These are phyloP conservation scores for Pelosia muscerda DNA, from an alignment of 2,888 invertebrate genomes.

Conservation along the genomic window DNA sequence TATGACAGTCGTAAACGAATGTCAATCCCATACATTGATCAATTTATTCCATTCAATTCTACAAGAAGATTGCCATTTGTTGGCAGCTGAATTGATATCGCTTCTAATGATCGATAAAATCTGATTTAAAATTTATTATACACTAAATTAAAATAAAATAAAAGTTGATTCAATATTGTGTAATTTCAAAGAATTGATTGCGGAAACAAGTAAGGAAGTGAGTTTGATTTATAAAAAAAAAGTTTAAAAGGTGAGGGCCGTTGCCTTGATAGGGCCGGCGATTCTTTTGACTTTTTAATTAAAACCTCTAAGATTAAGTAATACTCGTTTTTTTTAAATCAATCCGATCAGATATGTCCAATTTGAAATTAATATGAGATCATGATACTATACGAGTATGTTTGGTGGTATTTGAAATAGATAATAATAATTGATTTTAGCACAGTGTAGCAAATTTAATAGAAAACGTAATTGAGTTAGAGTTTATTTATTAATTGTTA, in stretches of 20 bases:
- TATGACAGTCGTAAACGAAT: too few relatives aligned
- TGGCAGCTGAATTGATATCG: too few relatives aligned
- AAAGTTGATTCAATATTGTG: neutral
- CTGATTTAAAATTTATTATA: neutral
- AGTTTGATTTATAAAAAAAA: slow-evolving; percentile 25
- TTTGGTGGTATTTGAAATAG: neutral
- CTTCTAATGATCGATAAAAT: neutral
- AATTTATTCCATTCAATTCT: too few relatives aligned
- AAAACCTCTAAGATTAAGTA: slow-evolving; percentile 15
- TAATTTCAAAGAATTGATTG: slow-evolving; percentile 36
- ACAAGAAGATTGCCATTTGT: too few relatives aligned
- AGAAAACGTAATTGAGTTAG: neutral
- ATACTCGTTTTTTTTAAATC: neutral
- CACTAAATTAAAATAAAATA: slow-evolving; percentile 5
- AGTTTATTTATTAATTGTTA: neutral
- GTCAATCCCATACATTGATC: too few relatives aligned
- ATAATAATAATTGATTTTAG: neutral
- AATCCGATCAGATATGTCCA: neutral
- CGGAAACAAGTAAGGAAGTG: slow-evolving; percentile 37
- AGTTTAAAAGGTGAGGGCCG: slow-evolving; percentile 42
- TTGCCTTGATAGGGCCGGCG: slow-evolving; percentile 35
- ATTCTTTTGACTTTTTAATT: slow-evolving; percentile 19
- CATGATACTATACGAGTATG: neutral
- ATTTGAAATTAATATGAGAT: neutral
- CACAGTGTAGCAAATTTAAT: neutral